Conservation (phyloP, 1,140 invertebrate genomes). For the Apocrypta bakeri region DNA sequence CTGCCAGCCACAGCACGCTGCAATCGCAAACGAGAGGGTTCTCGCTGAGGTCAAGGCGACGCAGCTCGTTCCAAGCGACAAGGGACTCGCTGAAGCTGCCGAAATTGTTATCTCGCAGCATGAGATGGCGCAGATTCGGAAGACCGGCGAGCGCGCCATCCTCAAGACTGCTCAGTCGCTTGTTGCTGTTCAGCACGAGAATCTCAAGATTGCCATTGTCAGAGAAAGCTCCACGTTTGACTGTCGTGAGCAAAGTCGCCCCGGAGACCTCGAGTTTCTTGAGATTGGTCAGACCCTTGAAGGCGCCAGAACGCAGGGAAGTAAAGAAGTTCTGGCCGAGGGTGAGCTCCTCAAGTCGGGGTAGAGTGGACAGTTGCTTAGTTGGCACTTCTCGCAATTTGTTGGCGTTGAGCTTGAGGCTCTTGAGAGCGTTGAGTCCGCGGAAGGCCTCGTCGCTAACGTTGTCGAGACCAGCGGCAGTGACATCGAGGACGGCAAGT, state of each 20-base stretch:
- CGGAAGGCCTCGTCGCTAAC: slow-evolving; percentile 85
- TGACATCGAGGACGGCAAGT: slow-evolving; percentile 85
- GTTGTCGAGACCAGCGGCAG: slow-evolving; percentile 84
- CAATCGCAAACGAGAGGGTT: slow-evolving; percentile 90
- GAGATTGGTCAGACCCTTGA: slow-evolving; percentile 84
- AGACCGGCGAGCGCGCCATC: slow-evolving; percentile 85
- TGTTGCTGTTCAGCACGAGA: slow-evolving; percentile 85
- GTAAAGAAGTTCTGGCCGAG: slow-evolving; percentile 89
- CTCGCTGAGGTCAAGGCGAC: slow-evolving; percentile 84
- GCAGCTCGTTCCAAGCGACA: slow-evolving; percentile 86
- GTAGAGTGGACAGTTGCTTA: slow-evolving; percentile 80
- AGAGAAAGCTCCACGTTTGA: slow-evolving; percentile 85
- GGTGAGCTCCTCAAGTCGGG: slow-evolving; percentile 84
- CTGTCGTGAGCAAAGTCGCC: slow-evolving; percentile 79
- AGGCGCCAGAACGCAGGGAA: slow-evolving; percentile 80
- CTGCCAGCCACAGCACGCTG: slow-evolving; percentile 85
- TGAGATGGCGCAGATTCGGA: slow-evolving; percentile 84
- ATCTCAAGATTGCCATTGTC: slow-evolving; percentile 88
- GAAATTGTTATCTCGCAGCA: slow-evolving; percentile 87
- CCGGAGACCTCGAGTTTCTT: slow-evolving; percentile 85
- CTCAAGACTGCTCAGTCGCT: slow-evolving; percentile 81
- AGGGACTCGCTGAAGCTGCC: slow-evolving; percentile 83
- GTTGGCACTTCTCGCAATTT: slow-evolving; percentile 84
- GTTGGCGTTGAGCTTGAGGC: slow-evolving; percentile 87
- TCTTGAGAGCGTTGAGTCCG: slow-evolving; percentile 83